phyloP scores from a whole-genome alignment of 1,140 invertebrate genomes.

The Diabrotica virgifera region DNA sequence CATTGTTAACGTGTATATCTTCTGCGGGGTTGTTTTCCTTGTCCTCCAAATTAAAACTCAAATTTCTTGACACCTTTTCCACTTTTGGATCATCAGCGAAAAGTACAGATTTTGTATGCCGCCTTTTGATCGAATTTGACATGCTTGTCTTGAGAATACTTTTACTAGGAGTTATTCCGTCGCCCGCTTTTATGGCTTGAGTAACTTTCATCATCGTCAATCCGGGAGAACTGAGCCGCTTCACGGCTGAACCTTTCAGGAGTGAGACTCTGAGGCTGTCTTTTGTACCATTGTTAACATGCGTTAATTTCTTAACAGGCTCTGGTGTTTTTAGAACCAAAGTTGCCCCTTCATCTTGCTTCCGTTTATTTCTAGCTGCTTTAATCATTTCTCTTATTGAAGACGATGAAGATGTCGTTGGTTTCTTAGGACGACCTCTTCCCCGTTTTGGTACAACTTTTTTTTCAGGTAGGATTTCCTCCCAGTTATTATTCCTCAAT shows the following conservation, averaged over 20 bases:
- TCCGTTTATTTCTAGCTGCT: slow-evolving; percentile 27
- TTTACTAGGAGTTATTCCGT: slow-evolving; percentile 31
- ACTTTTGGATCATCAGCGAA: slow-evolving; percentile 25
- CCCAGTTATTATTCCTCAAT: slow-evolving; percentile 54
- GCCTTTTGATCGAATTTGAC: slow-evolving; percentile 21
- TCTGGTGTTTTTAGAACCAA: background rate
- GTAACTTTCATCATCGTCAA: slow-evolving; percentile 36
- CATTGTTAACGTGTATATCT: background rate
- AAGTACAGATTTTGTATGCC: slow-evolving; percentile 31
- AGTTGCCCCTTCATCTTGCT: slow-evolving; percentile 14
- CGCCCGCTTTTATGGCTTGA: slow-evolving; percentile 29
- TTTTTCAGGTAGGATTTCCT: slow-evolving; percentile 44
- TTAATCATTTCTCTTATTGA: slow-evolving; percentile 30
- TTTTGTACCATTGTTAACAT: background rate
- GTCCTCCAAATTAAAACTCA: background rate
- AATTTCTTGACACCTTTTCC: background rate
- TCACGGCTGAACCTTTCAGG: slow-evolving; percentile 8
- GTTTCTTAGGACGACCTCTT: slow-evolving; percentile 20
- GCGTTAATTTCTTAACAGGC: background rate
- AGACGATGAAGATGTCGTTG: slow-evolving; percentile 19
- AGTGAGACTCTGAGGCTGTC: slow-evolving; percentile 21
- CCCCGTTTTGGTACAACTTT: slow-evolving; percentile 15
- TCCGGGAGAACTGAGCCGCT: slow-evolving; percentile 22
- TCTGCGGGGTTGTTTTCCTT: background rate
- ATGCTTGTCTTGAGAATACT: slow-evolving; percentile 33